Evolutionary conservation across 2,797 vertebrate species (phyloP).

Genomic region (Amazona finschi): DNA sequence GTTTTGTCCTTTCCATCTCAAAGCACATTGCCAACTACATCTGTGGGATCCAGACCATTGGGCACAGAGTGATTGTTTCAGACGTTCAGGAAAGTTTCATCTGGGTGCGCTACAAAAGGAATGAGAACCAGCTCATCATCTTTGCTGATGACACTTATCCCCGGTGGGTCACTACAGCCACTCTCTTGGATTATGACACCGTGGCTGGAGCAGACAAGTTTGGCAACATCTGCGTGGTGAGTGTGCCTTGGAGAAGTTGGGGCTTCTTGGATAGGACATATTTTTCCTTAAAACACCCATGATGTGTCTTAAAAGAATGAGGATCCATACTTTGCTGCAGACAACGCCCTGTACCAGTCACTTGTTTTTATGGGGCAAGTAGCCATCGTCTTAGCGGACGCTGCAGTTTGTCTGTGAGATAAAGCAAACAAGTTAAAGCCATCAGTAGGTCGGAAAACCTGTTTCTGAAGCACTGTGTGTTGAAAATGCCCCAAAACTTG

Average conservation of each 20-base stretch:
- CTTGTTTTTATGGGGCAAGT: neutral
- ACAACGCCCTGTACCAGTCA: constrained; percentile 29
- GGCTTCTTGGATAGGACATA: neutral
- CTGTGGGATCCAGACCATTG: constrained; percentile 91
- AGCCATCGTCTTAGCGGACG: accelerated
- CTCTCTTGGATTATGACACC: constrained; percentile 94
- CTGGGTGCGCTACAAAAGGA: constrained; percentile 96
- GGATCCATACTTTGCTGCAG: neutral
- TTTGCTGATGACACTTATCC: constrained; percentile 97
- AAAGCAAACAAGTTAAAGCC: neutral
- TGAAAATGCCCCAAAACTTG: neutral
- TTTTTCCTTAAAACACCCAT: constrained; percentile 9
- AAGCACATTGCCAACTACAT: constrained; percentile 97
- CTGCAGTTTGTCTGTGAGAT: neutral
- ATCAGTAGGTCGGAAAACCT: neutral
- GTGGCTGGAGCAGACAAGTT: constrained; percentile 98
- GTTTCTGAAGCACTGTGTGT: neutral
- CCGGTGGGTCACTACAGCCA: constrained; percentile 95
- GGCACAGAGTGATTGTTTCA: constrained; percentile 92
- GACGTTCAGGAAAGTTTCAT: constrained; percentile 98
- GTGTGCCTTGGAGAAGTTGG: constrained; percentile 39
- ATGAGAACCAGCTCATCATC: constrained; percentile 98
- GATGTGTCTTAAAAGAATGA: constrained; percentile 51
- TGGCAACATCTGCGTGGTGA: constrained; percentile 96
- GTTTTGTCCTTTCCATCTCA: neutral